Conservation (phyloP, 2,113 vertebrate genomes). For the Notarius lentiginosus region DNA sequence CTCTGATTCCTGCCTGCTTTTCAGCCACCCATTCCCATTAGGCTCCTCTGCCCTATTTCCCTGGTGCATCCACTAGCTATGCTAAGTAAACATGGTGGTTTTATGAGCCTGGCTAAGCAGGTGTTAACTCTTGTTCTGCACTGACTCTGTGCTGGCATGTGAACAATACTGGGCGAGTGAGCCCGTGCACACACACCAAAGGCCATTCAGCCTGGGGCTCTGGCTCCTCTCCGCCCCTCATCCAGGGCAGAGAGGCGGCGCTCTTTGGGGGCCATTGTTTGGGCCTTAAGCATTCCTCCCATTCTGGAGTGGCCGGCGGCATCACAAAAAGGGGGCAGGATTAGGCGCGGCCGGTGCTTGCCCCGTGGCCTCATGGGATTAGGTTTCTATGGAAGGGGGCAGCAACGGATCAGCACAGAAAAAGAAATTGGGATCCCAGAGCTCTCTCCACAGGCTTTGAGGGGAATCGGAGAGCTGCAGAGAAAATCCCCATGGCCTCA, state of each 20-base stretch:
- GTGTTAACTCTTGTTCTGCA: conserved; percentile 59
- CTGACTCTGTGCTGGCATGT: conserved; percentile 57
- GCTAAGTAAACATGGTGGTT: conserved; percentile 58
- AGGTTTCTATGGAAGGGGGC: conserved; percentile 56
- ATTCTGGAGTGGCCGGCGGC: conserved; percentile 54
- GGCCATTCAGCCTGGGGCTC: conserved; percentile 49
- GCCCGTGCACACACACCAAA: conserved; percentile 52
- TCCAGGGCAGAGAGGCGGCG: conserved; percentile 37
- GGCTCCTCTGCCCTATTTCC: conserved; percentile 53
- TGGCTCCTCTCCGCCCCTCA: conserved; percentile 46
- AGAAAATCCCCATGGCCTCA: conserved; percentile 54
- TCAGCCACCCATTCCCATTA: conserved; percentile 56
- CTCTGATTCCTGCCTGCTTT: conserved; percentile 53
- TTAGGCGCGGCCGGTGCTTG: conserved; percentile 53
- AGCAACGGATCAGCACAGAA: conserved; percentile 50
- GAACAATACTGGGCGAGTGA: conserved; percentile 51
- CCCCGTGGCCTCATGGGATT: conserved; percentile 55
- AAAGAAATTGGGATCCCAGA: conserved; percentile 48
- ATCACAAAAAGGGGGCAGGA: conserved; percentile 55
- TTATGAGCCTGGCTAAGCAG: conserved; percentile 56
- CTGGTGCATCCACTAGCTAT: conserved; percentile 53
- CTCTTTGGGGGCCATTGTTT: conserved; percentile 52
- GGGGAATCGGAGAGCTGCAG: conserved; percentile 35
- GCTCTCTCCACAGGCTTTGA: conserved; percentile 49
- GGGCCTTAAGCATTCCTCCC: conserved; percentile 52